Percentiles rank a stretch among this genome's conserved stretches.
Evolutionary conservation across 23 tunicate species (phyloP).

Genomic region (Botrylloides violaceus): DNA sequence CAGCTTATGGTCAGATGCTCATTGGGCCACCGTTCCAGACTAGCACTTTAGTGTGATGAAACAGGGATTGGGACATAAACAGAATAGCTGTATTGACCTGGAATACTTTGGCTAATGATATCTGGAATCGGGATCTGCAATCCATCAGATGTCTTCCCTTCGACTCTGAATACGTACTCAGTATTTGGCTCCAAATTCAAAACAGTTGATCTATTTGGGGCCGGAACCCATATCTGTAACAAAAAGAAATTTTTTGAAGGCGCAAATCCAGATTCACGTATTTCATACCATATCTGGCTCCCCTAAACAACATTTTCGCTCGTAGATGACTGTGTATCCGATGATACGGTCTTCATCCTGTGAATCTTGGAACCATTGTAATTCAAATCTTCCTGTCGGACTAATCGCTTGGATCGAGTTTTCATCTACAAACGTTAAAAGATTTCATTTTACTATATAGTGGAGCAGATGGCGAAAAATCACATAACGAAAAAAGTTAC

Average conservation of each 20-base stretch:
- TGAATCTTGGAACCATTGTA: slow-evolving; percentile 9
- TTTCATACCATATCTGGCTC: slow-evolving; percentile 20
- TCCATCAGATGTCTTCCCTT: slow-evolving; percentile 7
- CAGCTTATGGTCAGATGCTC: too few species aligned
- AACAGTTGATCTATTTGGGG: not conserved
- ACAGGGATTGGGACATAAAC: too few species aligned
- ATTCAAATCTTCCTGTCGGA: not conserved
- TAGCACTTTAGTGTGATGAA: too few species aligned
- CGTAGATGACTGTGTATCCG: slow-evolving; percentile 21
- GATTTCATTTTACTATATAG: too few species aligned
- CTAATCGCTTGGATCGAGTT: not conserved
- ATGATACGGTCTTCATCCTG: not conserved
- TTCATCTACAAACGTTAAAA: slow-evolving; percentile 12
- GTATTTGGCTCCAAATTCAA: slow-evolving; percentile 14
- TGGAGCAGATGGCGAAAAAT: not conserved
- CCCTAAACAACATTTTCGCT: slow-evolving; percentile 24
- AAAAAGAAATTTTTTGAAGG: not conserved
- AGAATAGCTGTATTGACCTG: too few species aligned
- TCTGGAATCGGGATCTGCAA: slow-evolving; percentile 11
- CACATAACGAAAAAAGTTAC: not conserved
- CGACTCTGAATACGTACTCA: slow-evolving; percentile 14
- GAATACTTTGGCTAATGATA: too few species aligned
- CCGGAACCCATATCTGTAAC: slow-evolving; percentile 9
- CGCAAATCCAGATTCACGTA: too few species aligned
- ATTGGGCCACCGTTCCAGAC: too few species aligned